These are phyloP conservation scores for Narcine bancroftii DNA, from an alignment of 2,113 vertebrate species.

Conservation along the genomic window DNA sequence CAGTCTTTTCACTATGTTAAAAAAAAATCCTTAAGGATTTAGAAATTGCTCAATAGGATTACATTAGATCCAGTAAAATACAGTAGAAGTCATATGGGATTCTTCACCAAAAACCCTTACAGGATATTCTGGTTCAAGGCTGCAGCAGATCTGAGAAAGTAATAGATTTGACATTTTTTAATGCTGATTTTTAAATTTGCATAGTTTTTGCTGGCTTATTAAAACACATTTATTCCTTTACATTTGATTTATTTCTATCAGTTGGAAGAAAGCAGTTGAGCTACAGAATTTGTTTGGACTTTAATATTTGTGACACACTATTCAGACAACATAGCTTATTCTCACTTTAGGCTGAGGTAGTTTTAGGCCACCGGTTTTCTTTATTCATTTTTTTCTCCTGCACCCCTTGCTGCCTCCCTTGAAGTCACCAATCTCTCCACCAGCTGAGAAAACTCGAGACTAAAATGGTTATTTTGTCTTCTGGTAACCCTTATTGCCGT, in stretches of 20 bases:
- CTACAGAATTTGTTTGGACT: neutral
- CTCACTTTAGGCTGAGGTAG: neutral
- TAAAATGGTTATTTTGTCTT: neutral
- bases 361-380: neutral
- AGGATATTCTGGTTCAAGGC: slow-evolving; percentile 12
- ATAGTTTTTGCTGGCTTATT: neutral
- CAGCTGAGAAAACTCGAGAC: neutral
- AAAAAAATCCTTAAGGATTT: slow-evolving; percentile 35
- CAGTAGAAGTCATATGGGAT: slow-evolving; percentile 22
- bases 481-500: neutral
- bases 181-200: neutral
- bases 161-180: neutral
- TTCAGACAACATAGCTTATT: neutral
- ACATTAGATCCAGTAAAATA: slow-evolving; percentile 34
- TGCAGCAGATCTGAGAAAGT: neutral
- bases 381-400: neutral
- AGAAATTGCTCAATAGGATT: slow-evolving; percentile 33
- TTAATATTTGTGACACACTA: neutral
- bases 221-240: neutral
- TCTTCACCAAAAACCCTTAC: slow-evolving; percentile 21
- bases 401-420: no score
- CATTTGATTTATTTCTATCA: neutral
- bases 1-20: slow-evolving; percentile 33
- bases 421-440: neutral
- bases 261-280: neutral